Evolutionary conservation across 2,888 invertebrate species (phyloP), one percentile per base, ranked within the genome.

Genomic region (Lamellibrachia columna): DNA sequence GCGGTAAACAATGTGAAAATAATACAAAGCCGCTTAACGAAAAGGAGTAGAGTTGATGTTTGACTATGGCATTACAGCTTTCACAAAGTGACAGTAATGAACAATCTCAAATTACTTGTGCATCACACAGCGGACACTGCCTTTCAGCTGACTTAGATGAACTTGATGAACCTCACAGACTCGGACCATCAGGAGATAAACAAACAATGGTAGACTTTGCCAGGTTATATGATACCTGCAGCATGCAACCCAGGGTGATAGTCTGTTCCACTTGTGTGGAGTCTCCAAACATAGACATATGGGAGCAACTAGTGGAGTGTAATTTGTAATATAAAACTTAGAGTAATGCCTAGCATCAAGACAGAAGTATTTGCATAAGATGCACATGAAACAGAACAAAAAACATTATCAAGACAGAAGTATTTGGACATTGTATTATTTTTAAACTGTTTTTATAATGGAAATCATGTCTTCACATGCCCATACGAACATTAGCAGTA

Each of bases 201-300:
- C 75, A 75, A n/a, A 75, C 75, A 75, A 75, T 75, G 15, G 75
- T 75, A 75, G 75, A 75, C 75, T 75, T 75, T 75, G 75, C 75
- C n/a, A 75, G 3, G n/a, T 1, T 22, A 75, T 22, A 15, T 15
- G 22, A 4, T 75, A 75, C 15, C n/a, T 11, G 58, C 58, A 15
- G 22, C 75, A 75, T 22, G 40, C 75, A 75, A 15, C 22, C 75
- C 11, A 75, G 6, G 15, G 75, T 55, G 55, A 9, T 1, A 55
- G 55, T 55, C 55, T 55, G 55, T 9, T 75, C 75, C 75, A 1
- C 75, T 40, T 1, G 40, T 40, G 40, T 40, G 40, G 1, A 75
- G 75, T 75, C 0, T 75, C 75, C 2, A 75, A 22, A 75, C n/a
- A 75, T 75, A 75, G 75, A 75, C 11, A 75, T n/a, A 75, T 3